Evolutionary conservation across 2,113 vertebrate species (phyloP).

Genomic region (Misgurnus anguillicaudatus): DNA sequence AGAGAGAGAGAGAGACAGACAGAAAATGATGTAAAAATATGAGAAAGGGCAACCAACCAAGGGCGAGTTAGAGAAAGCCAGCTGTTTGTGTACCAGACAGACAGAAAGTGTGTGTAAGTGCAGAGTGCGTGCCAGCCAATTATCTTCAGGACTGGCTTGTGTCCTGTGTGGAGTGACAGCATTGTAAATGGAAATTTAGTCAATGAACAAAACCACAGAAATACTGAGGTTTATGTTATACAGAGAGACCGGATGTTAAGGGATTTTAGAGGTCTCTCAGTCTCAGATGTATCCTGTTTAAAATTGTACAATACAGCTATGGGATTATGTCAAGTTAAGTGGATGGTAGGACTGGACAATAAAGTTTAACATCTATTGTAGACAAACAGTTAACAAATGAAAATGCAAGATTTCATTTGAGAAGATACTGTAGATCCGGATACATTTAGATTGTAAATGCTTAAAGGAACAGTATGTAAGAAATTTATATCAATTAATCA

Average conservation of each 20-base stretch:
- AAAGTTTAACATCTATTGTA: not conserved
- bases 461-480: too few species aligned
- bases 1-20: not conserved
- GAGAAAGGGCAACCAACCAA: not conserved
- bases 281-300: constrained; percentile 49
- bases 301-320: not conserved
- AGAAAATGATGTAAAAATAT: not conserved
- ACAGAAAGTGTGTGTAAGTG: not conserved
- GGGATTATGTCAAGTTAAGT: constrained; percentile 11
- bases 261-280: not conserved
- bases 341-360: not conserved
- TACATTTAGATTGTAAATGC: too few species aligned
- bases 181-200: constrained; percentile 12
- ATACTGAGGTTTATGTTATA: not conserved
- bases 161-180: constrained; percentile 45
- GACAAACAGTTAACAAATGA: too few species aligned
- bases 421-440: too few species aligned
- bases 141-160: constrained; percentile 30
- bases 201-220: constrained; percentile 32
- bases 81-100: too few species aligned
- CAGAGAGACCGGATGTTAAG: constrained; percentile 12
- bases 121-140: constrained; percentile 10
- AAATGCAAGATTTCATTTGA: not conserved
- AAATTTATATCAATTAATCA: too few species aligned
- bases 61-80: not conserved